Evolutionary conservation across 2,797 vertebrate species (phyloP).

Genomic region (Falco naumanni): DNA sequence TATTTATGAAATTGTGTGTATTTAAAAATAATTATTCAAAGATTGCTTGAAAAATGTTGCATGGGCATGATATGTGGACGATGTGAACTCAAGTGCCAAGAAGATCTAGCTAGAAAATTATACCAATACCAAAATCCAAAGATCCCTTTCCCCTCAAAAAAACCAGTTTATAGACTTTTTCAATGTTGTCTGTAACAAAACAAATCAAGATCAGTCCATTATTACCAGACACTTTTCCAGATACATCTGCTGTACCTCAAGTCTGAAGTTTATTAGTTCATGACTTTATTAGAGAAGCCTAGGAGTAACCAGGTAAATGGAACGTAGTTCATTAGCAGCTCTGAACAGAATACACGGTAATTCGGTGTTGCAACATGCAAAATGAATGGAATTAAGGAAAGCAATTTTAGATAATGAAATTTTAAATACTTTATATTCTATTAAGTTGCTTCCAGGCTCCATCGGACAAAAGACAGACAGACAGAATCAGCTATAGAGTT

Average conservation of each 20-base stretch:
- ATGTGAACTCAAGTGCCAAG: background rate
- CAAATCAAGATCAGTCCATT: constrained; percentile 36
- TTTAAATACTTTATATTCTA: constrained; percentile 59
- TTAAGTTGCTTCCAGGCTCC: constrained; percentile 64
- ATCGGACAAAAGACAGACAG: constrained; percentile 57
- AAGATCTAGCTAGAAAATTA: background rate
- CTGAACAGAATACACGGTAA: constrained; percentile 50
- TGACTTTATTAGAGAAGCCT: constrained; percentile 41
- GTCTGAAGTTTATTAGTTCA: constrained; percentile 60
- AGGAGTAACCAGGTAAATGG: constrained; percentile 56
- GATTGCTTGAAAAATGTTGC: background rate
- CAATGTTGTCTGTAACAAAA: background rate
- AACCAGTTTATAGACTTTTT: background rate
- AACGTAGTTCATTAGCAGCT: constrained; percentile 59
- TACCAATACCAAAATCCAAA: background rate
- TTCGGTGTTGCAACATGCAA: constrained; percentile 56
- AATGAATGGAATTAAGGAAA: constrained; percentile 64
- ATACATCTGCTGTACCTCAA: constrained; percentile 56
- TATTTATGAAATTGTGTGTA: background rate
- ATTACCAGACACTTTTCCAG: constrained; percentile 59
- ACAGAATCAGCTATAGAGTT: constrained; percentile 53
- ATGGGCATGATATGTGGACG: background rate
- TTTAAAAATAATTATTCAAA: background rate
- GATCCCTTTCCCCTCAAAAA: background rate
- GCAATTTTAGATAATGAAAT: constrained; percentile 65